Evolutionary conservation across 2,113 vertebrate genomes (phyloP).

Genomic region (Neogobius melanostomus): DNA sequence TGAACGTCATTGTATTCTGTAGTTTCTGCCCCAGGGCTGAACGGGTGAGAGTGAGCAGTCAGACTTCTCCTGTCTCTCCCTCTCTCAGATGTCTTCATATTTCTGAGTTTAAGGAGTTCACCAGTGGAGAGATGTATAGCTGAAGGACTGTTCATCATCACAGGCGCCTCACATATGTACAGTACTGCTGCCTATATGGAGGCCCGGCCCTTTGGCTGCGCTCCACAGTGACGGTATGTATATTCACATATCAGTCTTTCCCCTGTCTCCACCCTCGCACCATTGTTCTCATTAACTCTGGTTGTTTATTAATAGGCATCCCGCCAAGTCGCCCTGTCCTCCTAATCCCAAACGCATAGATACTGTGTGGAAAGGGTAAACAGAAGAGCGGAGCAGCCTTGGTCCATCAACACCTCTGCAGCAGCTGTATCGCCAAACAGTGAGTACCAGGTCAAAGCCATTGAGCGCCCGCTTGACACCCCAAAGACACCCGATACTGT

Average conservation of each 20-base stretch:
- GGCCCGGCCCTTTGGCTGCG: conserved; percentile 21
- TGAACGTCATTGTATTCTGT: conserved; percentile 35
- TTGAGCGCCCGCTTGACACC: conserved; percentile 25
- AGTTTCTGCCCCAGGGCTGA: conserved; percentile 14
- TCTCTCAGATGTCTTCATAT: conserved; percentile 42
- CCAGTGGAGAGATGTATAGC: conserved; percentile 24
- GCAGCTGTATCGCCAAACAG: conserved; percentile 31
- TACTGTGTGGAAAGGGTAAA: conserved; percentile 15
- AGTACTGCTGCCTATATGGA: conserved; percentile 24
- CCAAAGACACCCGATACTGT: conserved; percentile 34
- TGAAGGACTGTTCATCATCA: conserved; percentile 66
- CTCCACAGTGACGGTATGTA: neutral
- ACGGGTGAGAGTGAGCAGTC: conserved; percentile 37
- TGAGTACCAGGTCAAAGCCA: conserved; percentile 41
- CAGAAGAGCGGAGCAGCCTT: conserved; percentile 20
- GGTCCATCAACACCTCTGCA: conserved; percentile 46
- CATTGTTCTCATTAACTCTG: conserved; percentile 23
- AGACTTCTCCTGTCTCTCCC: conserved; percentile 10
- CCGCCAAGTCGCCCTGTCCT: conserved; percentile 11
- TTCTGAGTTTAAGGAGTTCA: conserved; percentile 37
- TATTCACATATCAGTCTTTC: conserved; percentile 22
- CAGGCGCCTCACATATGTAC: conserved; percentile 64
- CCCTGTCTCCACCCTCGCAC: neutral
- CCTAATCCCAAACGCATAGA: conserved; percentile 12
- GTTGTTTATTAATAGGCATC: conserved; percentile 30